Evolutionary conservation across 2,888 invertebrate genomes (phyloP).

Genomic region (Ennomos fuscantarius): DNA sequence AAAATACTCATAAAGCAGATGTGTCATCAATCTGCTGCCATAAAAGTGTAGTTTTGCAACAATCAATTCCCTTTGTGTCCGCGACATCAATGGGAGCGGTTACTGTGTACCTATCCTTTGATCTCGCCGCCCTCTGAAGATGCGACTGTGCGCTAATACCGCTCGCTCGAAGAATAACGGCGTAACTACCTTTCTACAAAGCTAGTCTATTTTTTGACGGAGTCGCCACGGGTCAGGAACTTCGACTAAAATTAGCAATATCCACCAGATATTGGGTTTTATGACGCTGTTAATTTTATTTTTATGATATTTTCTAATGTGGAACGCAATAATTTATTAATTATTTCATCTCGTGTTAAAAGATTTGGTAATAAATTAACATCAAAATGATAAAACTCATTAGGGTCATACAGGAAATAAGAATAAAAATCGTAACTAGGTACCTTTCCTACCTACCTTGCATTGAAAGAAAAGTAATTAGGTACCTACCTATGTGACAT

Average conservation of each 20-base stretch:
- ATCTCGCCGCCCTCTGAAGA: conserved; percentile 84
- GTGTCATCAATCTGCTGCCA: conserved; percentile 69
- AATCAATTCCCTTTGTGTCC: conserved; percentile 84
- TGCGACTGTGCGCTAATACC: conserved; percentile 82
- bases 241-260: conserved; percentile 25
- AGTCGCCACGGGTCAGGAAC: conserved; percentile 18
- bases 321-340: conserved; percentile 19
- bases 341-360: conserved; percentile 28
- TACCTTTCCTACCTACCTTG: too few species aligned
- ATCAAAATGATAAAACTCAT: conserved; percentile 17
- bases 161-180: conserved; percentile 62
- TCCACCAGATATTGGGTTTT: conserved; percentile 26
- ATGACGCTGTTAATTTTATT: conserved; percentile 17
- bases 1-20: conserved; percentile 59
- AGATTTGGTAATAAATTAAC: conserved; percentile 23
- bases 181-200: conserved; percentile 57
- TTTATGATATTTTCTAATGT: conserved; percentile 21
- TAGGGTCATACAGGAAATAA: conserved; percentile 11
- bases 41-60: conserved; percentile 78
- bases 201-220: conserved; percentile 31
- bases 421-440: conserved; percentile 2
- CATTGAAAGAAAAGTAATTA: too few species aligned
- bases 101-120: conserved; percentile 83
- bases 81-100: conserved; percentile 84
- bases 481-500: too few species aligned